Base-by-base conservation (phyloP, 2,797 vertebrate species). In the Selene dorsalis region DNA sequence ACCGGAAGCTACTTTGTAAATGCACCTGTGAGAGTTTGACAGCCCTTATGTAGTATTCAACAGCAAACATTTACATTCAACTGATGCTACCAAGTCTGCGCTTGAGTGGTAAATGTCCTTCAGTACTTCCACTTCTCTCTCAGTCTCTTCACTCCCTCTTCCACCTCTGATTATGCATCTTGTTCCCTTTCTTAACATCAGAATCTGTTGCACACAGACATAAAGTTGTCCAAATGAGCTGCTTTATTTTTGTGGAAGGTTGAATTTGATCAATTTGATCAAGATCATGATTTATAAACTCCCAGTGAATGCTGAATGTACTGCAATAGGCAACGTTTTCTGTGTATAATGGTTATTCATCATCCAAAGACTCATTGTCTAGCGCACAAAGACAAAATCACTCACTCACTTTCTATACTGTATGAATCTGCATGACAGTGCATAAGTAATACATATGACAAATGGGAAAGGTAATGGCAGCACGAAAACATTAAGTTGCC, bases 1-100 rank as follows among this genome's bases (percentile, higher is more conserved):
- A 56, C 56, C 56, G 13, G 64, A 38, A 57, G 48, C 62, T 61
- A 32, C 56, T 65, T 57, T 72, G 26, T 48, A 47, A 77, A 69
- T 65, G 39, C 17, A 66, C 17, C 24, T 63, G 50, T 53, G 58
- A 63, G n/a, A 26, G 24, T 39, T 59, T 41, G 64, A 59, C 63
- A 68, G 45, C 4, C 45, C 32, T 58, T 38, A 52, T 65, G 59
- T 64, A 69, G 18, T 62, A 56, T 73, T 64, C 53, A 70, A 17
- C 30, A 65, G 32, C 32, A 68, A 16, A 52, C 47, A 75, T 60
- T 11, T 26, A 69, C 72, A 73, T 72, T 62, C 30, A 8, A 68
- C 62, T 59, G 43, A 68, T 79, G 32, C 32, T 35, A 35, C 12
- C 26, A 52, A 10, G 17, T 45, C 26, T 17, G 47, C 47, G 61